phyloP scores from a whole-genome alignment of 2,888 invertebrate species.

The Eupithecia vulgata region DNA sequence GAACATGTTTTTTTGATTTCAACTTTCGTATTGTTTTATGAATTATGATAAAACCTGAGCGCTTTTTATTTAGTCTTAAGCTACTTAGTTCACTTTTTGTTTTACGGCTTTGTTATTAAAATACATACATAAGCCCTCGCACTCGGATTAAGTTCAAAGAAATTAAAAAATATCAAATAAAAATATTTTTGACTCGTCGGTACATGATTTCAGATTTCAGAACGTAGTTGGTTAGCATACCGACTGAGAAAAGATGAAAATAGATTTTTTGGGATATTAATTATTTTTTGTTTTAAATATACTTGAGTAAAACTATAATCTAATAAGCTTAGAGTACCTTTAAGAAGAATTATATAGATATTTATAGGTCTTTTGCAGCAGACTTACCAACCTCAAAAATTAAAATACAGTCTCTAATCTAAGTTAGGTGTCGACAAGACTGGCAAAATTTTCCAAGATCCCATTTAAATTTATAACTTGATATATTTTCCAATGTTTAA shows the following conservation, averaged over 20 bases:
- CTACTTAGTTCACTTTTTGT: background rate
- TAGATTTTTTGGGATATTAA: no score
- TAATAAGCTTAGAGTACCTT: background rate
- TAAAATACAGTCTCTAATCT: background rate
- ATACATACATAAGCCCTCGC: no score
- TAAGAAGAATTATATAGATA: background rate
- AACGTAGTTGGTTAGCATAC: no score
- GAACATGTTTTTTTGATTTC: background rate
- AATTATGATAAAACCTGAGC: background rate
- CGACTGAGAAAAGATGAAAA: no score
- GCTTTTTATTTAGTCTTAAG: background rate
- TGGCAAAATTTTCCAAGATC: conserved; percentile 17
- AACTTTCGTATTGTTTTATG: background rate
- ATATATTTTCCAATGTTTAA: conserved; percentile 47
- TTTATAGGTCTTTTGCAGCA: background rate
- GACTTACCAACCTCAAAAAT: background rate
- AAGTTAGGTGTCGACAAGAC: background rate
- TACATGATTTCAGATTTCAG: no score
- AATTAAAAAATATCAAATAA: no score
- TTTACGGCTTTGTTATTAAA: no score
- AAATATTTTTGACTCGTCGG: no score
- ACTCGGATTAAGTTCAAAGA: no score
- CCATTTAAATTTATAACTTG: conserved; percentile 45
- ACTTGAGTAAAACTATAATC: background rate
- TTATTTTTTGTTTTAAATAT: background rate